Evolutionary conservation across 2,888 invertebrate genomes (phyloP).

Genomic region (Melangyna quadrimaculata): DNA sequence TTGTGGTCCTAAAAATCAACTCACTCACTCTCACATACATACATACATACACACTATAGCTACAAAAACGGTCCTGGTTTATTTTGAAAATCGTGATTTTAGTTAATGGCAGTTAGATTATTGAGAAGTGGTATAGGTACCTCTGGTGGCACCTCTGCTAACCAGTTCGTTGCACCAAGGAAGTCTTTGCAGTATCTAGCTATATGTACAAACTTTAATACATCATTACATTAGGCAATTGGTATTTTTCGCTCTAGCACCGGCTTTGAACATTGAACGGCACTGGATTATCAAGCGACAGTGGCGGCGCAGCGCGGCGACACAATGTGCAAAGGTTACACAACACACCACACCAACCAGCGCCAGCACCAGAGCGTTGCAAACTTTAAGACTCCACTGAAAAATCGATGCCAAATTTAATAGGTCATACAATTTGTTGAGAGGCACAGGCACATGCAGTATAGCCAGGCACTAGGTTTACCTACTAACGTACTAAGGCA

Average conservation of each 20-base stretch:
- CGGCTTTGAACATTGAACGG: constrained; percentile 12
- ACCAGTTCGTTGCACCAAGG: constrained; percentile 30
- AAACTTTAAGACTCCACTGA: neutral
- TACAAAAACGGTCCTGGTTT: constrained; percentile 11
- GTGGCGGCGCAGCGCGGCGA: constrained; percentile 11
- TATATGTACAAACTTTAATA: constrained; percentile 44
- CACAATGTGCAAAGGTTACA: constrained; percentile 62
- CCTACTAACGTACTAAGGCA: neutral
- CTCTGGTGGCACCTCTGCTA: constrained; percentile 33
- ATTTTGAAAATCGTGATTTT: constrained; percentile 66
- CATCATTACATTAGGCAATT: constrained; percentile 65
- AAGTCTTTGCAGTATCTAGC: neutral
- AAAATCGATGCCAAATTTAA: constrained; percentile 62
- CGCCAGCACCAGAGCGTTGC: neutral
- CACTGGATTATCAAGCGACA: neutral
- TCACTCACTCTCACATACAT: neutral
- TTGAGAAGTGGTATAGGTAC: constrained; percentile 29
- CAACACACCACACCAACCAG: constrained; percentile 41
- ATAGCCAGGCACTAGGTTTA: neutral
- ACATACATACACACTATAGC: no score
- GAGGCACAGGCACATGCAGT: neutral
- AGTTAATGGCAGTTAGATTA: constrained; percentile 57
- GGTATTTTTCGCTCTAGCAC: constrained; percentile 68
- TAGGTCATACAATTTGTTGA: constrained; percentile 59
- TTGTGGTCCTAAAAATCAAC: constrained; percentile 37